A percentile compares a stretch with the other conserved stretches of the same genome.
Conservation (phyloP, 2,113 vertebrate genomes). For the Octodon degus region DNA sequence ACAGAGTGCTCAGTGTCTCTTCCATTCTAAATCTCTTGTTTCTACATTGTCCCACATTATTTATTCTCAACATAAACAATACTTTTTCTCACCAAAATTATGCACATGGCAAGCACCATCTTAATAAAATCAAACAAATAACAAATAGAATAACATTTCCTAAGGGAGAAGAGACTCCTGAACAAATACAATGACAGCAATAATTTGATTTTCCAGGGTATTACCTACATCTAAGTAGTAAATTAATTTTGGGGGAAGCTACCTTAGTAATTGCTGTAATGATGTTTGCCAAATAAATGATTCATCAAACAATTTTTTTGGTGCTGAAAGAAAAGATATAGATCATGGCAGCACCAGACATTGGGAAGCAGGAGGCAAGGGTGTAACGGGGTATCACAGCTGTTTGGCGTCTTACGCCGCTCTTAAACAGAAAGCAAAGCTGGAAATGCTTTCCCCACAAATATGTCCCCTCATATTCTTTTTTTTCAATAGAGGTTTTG, state of each 20-base stretch:
- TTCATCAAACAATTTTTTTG: not conserved
- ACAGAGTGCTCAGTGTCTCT: not conserved
- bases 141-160: not conserved
- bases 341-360: not conserved
- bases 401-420: not conserved
- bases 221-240: not conserved
- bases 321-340: not conserved
- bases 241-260: not conserved
- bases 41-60: not conserved
- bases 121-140: not conserved
- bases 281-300: not conserved
- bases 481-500: not conserved
- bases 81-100: not conserved
- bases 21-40: not conserved
- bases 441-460: not conserved
- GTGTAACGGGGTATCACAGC: too few species aligned
- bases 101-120: not conserved
- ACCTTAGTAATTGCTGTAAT: not conserved
- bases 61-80: not conserved
- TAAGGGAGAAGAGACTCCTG: not conserved
- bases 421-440: slow-evolving; percentile 15
- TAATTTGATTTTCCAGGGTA: not conserved
- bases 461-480: not conserved
- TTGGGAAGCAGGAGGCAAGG: not conserved
- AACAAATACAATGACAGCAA: not conserved